Percentiles rank a stretch among this genome's conserved stretches.
Conservation (phyloP, 2,888 invertebrate genomes). For the Erebia palarica region DNA sequence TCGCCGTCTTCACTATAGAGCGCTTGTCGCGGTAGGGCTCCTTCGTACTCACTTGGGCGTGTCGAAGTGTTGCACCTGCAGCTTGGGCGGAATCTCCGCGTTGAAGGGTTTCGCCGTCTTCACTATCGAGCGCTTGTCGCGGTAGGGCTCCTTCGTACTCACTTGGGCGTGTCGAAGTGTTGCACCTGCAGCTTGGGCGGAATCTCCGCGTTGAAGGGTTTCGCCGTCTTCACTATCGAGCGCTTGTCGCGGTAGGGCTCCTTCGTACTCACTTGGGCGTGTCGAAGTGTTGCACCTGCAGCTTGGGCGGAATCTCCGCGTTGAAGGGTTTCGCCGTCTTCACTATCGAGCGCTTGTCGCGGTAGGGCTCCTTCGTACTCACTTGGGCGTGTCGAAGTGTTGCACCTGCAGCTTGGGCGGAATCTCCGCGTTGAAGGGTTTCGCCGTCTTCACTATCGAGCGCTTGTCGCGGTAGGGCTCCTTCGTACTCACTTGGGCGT, state of each 20-base stretch:
- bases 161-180: constrained; percentile 90
- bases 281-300: constrained; percentile 89
- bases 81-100: constrained; percentile 92
- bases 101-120: constrained; percentile 95
- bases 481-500: too few relatives aligned
- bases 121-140: constrained; percentile 89
- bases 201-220: constrained; percentile 98
- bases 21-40: constrained; percentile 92
- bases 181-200: constrained; percentile 88
- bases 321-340: constrained; percentile 95
- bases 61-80: constrained; percentile 89
- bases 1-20: constrained; percentile 88
- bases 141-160: constrained; percentile 89
- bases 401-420: constrained; percentile 88
- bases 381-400: constrained; percentile 90
- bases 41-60: too few relatives aligned
- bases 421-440: constrained; percentile 98
- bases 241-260: constrained; percentile 92
- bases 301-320: constrained; percentile 92
- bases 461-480: constrained; percentile 92
- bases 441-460: constrained; percentile 88
- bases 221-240: constrained; percentile 88
- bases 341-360: constrained; percentile 89
- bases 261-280: too few relatives aligned
- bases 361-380: constrained; percentile 89